Percentiles rank a stretch among this genome's conserved stretches.
Evolutionary conservation across 2,113 vertebrate genomes (phyloP).

Genomic region (Pterophyllum scalare): DNA sequence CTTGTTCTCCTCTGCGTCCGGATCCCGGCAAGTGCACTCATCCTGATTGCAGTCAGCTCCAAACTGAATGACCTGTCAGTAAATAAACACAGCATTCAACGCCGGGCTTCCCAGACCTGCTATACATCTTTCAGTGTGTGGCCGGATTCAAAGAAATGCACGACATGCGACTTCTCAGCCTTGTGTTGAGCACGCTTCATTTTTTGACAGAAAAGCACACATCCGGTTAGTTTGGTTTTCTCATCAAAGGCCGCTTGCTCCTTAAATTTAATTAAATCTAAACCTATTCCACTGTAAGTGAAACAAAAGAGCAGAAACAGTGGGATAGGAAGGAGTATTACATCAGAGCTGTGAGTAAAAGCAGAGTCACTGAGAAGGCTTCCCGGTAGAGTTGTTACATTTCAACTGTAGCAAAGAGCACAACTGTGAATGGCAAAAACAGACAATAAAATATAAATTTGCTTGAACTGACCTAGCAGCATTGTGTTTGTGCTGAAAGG

Average conservation of each 20-base stretch:
- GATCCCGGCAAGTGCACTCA: constrained; percentile 95
- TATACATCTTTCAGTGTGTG: constrained; percentile 11
- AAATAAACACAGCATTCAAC: constrained; percentile 50
- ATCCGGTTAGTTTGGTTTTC: not conserved
- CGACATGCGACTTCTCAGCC: not conserved
- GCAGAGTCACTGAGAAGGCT: constrained; percentile 29
- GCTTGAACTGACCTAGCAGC: constrained; percentile 33
- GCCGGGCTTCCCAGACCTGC: not conserved
- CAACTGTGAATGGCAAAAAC: constrained; percentile 59
- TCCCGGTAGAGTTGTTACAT: constrained; percentile 43
- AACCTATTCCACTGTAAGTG: not conserved
- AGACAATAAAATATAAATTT: constrained; percentile 62
- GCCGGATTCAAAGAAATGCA: not conserved
- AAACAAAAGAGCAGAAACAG: not conserved
- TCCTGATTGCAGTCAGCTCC: constrained; percentile 93
- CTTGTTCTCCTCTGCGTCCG: constrained; percentile 92
- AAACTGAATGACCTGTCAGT: constrained; percentile 91
- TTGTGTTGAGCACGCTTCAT: not conserved
- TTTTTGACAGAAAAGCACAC: not conserved
- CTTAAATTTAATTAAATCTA: not conserved
- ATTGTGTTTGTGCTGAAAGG: constrained; percentile 47
- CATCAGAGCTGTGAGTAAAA: constrained; percentile 28
- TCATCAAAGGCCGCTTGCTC: not conserved
- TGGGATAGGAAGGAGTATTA: constrained; percentile 26
- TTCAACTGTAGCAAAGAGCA: constrained; percentile 50